phyloP scores from a whole-genome alignment of 2,888 invertebrate species.

The Pseudococcus longispinus region DNA sequence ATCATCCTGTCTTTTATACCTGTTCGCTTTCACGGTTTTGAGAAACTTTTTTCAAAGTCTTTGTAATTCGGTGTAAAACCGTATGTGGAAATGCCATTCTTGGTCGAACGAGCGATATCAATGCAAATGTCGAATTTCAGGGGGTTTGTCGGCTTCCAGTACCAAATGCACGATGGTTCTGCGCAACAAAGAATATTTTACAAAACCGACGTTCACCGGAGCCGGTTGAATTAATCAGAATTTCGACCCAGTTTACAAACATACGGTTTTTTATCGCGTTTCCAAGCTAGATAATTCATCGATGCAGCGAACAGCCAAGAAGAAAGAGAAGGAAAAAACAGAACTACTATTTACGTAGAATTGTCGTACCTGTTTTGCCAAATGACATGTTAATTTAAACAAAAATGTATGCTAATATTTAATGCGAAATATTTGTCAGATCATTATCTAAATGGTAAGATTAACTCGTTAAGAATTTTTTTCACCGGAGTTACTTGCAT shows the following conservation, averaged over 20 bases:
- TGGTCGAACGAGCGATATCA: neutral
- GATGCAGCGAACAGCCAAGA: neutral
- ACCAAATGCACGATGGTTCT: neutral
- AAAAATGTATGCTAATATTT: constrained; percentile 47
- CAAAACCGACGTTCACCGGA: neutral
- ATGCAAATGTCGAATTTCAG: neutral
- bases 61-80: constrained; percentile 40
- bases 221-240: neutral
- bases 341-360: constrained; percentile 29
- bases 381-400: constrained; percentile 46
- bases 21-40: neutral
- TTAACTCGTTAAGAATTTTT: constrained; percentile 35
- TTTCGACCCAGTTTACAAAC: constrained; percentile 15
- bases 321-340: neutral
- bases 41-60: neutral
- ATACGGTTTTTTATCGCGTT: neutral
- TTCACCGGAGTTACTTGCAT: neutral
- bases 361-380: constrained; percentile 41
- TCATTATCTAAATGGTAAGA: constrained; percentile 44
- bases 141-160: neutral
- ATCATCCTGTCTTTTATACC: constrained; percentile 40
- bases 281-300: neutral
- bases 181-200: neutral
- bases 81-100: neutral
- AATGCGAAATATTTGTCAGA: constrained; percentile 46